These are phyloP conservation scores for Xenentodon cancila DNA, from an alignment of 2,797 vertebrate species.

Conservation along the genomic window DNA sequence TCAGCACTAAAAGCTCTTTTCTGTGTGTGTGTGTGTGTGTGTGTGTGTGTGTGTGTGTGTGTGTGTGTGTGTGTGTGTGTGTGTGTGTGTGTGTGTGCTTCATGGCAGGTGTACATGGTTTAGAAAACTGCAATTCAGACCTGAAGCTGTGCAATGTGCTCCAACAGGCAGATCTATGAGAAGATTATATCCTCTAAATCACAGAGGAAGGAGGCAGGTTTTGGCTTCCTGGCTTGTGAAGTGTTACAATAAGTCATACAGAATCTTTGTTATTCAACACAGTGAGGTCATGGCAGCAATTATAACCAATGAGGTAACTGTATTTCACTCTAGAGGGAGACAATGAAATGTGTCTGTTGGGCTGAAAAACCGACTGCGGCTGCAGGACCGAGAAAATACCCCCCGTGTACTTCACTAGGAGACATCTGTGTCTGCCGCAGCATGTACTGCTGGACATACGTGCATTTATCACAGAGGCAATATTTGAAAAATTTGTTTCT, in stretches of 20 bases:
- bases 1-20: conserved; percentile 71
- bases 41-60: background rate
- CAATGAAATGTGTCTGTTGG: conserved; percentile 66
- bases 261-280: conserved; percentile 65
- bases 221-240: conserved; percentile 36
- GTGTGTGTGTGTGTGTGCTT: background rate
- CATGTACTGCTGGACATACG: background rate
- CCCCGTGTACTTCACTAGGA: conserved; percentile 25
- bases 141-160: conserved; percentile 34
- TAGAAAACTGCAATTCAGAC: conserved; percentile 50
- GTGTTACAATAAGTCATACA: conserved; percentile 62
- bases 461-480: conserved; percentile 21
- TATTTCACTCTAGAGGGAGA: conserved; percentile 66
- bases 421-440: conserved; percentile 19
- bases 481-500: conserved; percentile 1
- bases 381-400: conserved; percentile 45
- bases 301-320: conserved; percentile 76
- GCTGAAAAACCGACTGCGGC: conserved; percentile 64
- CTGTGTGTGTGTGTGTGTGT: conserved; percentile 16
- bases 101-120: conserved; percentile 21
- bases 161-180: conserved; percentile 26
- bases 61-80: no score
- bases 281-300: conserved; percentile 75
- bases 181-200: conserved; percentile 39
- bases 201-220: conserved; percentile 25